Conservation (phyloP, 2,797 vertebrate species). For the Mormyrus hasselquistii region DNA sequence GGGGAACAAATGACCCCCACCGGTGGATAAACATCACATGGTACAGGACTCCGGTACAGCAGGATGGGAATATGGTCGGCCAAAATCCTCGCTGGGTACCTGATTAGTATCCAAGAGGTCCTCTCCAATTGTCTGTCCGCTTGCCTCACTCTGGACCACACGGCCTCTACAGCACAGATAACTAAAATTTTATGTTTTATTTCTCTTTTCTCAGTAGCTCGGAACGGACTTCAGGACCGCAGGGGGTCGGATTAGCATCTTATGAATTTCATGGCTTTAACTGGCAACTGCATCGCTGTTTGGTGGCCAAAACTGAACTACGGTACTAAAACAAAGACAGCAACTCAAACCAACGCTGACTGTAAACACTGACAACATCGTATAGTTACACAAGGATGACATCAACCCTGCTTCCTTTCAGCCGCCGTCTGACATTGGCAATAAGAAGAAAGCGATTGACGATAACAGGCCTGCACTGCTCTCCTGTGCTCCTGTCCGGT, state of each 20-base stretch:
- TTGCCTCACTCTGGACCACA: not conserved
- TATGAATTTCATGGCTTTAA: not conserved
- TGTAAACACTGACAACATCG: not conserved
- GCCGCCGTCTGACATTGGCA: not conserved
- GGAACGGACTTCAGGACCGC: not conserved
- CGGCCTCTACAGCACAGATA: not conserved
- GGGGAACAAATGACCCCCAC: conserved; percentile 9
- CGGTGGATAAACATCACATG: not conserved
- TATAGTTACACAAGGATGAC: conserved; percentile 2
- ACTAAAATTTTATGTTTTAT: not conserved
- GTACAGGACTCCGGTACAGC: not conserved
- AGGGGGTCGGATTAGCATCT: not conserved
- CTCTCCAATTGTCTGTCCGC: not conserved
- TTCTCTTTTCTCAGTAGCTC: not conserved
- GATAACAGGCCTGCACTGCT: not conserved
- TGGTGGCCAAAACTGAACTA: not conserved
- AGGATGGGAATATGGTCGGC: not conserved
- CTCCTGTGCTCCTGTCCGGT: not conserved
- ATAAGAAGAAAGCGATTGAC: not conserved
- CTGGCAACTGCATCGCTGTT: not conserved
- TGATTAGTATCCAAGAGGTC: not conserved
- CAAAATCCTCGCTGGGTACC: not conserved
- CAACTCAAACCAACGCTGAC: not conserved
- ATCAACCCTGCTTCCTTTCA: not conserved
- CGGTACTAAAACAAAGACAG: not conserved